Conservation (phyloP, 1,140 invertebrate species). For the Drosophila oshimai region DNA sequence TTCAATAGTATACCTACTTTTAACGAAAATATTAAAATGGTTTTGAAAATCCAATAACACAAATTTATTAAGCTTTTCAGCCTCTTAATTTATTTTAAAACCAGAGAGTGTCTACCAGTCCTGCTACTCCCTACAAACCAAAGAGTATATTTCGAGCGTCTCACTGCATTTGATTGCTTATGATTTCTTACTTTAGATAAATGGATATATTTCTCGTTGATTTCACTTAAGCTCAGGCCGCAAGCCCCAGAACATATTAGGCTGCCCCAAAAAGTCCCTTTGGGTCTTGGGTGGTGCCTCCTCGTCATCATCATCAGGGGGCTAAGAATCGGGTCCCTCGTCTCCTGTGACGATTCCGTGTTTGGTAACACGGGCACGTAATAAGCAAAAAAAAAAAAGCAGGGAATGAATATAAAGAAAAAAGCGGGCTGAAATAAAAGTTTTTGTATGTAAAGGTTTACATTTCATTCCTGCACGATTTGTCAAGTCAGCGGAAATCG, state of each 20-base stretch:
- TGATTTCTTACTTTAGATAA: slow-evolving; percentile 28
- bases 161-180: slow-evolving; percentile 1
- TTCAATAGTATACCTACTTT: no score
- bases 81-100: no score
- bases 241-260: slow-evolving; percentile 69
- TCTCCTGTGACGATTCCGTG: slow-evolving; percentile 30
- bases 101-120: background rate
- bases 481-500: slow-evolving; percentile 82
- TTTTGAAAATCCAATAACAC: no score
- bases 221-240: slow-evolving; percentile 65
- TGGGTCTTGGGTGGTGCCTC: slow-evolving; percentile 45
- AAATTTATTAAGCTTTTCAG: no score
- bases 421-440: slow-evolving; percentile 14
- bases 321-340: slow-evolving; percentile 28
- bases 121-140: no score
- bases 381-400: slow-evolving; percentile 25
- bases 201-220: slow-evolving; percentile 60
- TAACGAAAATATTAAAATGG: no score
- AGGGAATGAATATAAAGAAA: slow-evolving; percentile 3
- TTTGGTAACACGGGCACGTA: slow-evolving; percentile 66
- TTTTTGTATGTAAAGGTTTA: slow-evolving; percentile 65
- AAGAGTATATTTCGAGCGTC: slow-evolving; percentile 4
- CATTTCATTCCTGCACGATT: slow-evolving; percentile 79
- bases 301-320: slow-evolving; percentile 61
- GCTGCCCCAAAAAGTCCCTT: slow-evolving; percentile 13